Evolutionary conservation across 2,797 vertebrate genomes (phyloP), one percentile per base, ranked within the genome.

Genomic region (Bufotes viridis): DNA sequence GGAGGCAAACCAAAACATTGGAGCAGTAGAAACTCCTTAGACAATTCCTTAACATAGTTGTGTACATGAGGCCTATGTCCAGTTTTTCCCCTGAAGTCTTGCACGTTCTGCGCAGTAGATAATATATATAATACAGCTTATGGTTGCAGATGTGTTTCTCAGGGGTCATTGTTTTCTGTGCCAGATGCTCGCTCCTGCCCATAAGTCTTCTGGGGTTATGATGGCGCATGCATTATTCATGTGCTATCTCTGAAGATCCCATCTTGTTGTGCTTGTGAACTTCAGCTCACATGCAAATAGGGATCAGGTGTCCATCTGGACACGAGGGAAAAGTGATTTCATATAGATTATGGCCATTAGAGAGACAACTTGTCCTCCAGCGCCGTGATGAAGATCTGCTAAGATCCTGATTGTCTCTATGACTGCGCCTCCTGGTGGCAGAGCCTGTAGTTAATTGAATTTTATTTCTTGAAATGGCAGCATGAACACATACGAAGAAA

Each of bases 161-260:
- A 24, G n/a, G 6, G n/a, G 10, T 74, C 42, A 49, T 20, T 22
- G 72, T 22, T 74, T 49, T 74, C 18, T 53, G 20, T 78, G 49
- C 12, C 74, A 55, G 51, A 20, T 78, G 49, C 12, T 20, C 0
- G 13, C 49, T 55, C 51, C 49, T 15, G 74, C 74, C 74, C 49
- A 55, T 15, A 78, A 20, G 74, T 78, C 74, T 78, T 78, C 49
- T 78, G 74, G 49, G 74, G 74, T 55, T 51, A 78, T 55, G 24
- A 78, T 24, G 22, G 49, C 7, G 22, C 49, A 14, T 53, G 42
- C 22, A 78, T 78, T 55, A 76, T 76, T 76, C 74, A 76, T 53
- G 18, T 51, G 42, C n/a, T 13, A 14, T 53, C 49, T 24, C 49
- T 24, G 7, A 24, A 53, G 74, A 2, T 24, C 20, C 67, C 15